These are phyloP conservation scores for Loriculus beryllinus DNA, from an alignment of 2,797 vertebrate genomes.

Conservation along the genomic window DNA sequence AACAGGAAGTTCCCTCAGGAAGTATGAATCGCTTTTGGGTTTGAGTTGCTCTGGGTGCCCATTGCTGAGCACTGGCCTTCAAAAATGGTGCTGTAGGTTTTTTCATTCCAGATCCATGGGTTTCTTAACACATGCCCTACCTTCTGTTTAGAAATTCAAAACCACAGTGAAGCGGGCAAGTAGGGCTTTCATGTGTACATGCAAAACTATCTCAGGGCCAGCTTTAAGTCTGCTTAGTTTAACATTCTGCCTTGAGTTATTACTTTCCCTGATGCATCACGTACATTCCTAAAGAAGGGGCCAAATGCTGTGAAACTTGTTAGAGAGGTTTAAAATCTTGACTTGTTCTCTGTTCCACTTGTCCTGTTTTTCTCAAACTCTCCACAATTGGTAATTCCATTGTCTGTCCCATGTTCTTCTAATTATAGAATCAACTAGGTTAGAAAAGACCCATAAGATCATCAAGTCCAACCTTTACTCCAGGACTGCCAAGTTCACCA, in stretches of 20 bases:
- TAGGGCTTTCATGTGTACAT: neutral
- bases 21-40: neutral
- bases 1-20: neutral
- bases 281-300: constrained; percentile 23
- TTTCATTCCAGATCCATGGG: neutral
- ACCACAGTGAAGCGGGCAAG: neutral
- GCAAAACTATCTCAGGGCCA: neutral
- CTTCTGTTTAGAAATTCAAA: neutral
- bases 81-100: neutral
- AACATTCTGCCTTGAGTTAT: neutral
- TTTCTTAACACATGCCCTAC: neutral
- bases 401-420: neutral
- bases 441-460: neutral
- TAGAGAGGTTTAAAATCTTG: constrained; percentile 25
- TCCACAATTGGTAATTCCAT: constrained; percentile 14
- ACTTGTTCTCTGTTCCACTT: constrained; percentile 12
- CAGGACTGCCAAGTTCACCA: neutral
- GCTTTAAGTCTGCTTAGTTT: neutral
- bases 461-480: neutral
- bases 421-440: neutral
- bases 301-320: constrained; percentile 31
- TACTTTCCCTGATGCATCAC: neutral
- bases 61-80: neutral
- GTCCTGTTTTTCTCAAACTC: constrained; percentile 11
- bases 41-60: neutral